A percentile compares a stretch with the other conserved stretches of the same genome.
These are phyloP conservation scores for Channallabes apus DNA, from an alignment of 2,797 vertebrate genomes.

Conservation along the genomic window DNA sequence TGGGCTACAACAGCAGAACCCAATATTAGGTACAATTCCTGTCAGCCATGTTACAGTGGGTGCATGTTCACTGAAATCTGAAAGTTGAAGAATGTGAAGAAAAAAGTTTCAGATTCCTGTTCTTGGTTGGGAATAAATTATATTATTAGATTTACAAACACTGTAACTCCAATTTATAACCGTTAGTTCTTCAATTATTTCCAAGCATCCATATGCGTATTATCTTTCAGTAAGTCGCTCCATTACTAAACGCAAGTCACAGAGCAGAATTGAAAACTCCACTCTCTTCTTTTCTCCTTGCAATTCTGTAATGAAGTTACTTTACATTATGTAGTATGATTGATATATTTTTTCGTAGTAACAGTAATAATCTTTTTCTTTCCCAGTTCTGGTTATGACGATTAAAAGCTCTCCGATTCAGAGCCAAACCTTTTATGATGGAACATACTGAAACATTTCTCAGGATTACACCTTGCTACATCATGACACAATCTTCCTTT, in stretches of 20 bases:
- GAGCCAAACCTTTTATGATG: constrained; percentile 36
- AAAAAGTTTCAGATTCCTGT: not conserved
- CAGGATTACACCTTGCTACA: constrained; percentile 44
- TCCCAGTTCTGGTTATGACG: constrained; percentile 27
- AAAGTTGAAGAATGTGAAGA: not conserved
- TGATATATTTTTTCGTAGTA: not conserved
- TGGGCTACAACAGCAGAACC: not conserved
- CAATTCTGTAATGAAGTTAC: not conserved
- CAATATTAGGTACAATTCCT: not conserved
- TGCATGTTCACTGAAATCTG: not conserved
- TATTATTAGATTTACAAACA: not conserved
- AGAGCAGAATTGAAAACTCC: not conserved
- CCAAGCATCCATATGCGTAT: not conserved
- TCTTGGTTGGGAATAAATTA: not conserved
- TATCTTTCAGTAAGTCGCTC: not conserved
- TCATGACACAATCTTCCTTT: constrained; percentile 32
- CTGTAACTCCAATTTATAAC: not conserved
- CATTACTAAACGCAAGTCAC: not conserved
- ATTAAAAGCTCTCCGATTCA: constrained; percentile 34
- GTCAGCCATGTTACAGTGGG: not conserved
- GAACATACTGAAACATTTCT: constrained; percentile 37
- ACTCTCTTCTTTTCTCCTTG: not conserved
- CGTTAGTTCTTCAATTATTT: not conserved
- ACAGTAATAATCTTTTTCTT: not conserved
- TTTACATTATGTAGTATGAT: constrained; percentile 1